Evolutionary conservation across 2,888 invertebrate genomes (phyloP).

Genomic region (Uloborus plumipes): DNA sequence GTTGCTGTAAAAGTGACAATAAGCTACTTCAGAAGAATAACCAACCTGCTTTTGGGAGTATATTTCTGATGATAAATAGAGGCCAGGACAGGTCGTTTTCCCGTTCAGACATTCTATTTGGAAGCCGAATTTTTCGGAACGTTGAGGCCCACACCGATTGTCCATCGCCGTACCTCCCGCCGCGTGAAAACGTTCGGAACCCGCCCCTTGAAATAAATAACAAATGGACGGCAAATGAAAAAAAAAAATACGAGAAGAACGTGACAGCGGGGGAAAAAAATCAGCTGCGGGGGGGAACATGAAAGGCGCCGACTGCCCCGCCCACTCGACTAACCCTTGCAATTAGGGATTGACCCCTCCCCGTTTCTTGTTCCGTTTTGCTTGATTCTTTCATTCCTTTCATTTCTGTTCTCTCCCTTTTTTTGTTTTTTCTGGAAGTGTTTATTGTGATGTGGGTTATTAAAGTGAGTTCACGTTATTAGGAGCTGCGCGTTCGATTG

Average conservation of each 20-base stretch:
- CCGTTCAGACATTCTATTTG: too few relatives aligned
- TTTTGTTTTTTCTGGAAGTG: conserved; percentile 30
- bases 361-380: conserved; percentile 33
- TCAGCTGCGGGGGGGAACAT: conserved; percentile 27
- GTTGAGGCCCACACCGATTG: too few relatives aligned
- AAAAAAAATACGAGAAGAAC: conserved; percentile 19
- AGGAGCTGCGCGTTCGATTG: conserved; percentile 6
- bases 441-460: conserved; percentile 59
- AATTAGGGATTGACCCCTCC: conserved; percentile 62
- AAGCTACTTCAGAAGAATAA: too few relatives aligned
- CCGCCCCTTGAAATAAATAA: conserved; percentile 49
- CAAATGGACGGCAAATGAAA: background rate
- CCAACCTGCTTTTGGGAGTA: too few relatives aligned
- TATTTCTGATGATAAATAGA: too few relatives aligned
- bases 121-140: too few relatives aligned
- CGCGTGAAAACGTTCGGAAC: conserved; percentile 59
- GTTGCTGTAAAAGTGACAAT: too few relatives aligned
- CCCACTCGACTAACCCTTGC: conserved; percentile 64
- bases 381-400: conserved; percentile 14
- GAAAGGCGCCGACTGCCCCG: conserved; percentile 58
- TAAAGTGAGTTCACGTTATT: conserved; percentile 32
- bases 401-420: conserved; percentile 4
- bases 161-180: conserved; percentile 42
- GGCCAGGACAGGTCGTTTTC: too few relatives aligned
- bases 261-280: conserved; percentile 14